Evolutionary conservation across 2,797 vertebrate genomes (phyloP), one percentile per base, ranked within the genome.

Genomic region (Brotula barbata): DNA sequence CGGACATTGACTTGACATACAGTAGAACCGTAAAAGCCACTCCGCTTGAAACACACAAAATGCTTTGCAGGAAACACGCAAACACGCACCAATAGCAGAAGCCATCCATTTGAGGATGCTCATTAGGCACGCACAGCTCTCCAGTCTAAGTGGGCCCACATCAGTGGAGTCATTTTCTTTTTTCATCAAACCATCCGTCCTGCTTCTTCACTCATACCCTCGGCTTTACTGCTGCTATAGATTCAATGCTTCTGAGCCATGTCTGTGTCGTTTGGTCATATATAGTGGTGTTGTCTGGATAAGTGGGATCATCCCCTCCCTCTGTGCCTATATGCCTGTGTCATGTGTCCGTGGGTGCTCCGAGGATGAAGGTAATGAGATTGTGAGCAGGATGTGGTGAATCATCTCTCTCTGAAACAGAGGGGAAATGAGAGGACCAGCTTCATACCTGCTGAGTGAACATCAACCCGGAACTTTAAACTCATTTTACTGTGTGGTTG

Each of bases 331-430:
- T 70, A 47, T 23, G 46, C 53, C 50, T 45, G 17, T 41, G 58
- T 73, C 47, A 44, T 37, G n/a, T n/a, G n/a, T n/a, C n/a, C n/a
- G 41, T 61, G 56, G 53, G 71, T 73, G 68, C 72, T 80, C 67
- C 64, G 54, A 64, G 47, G 73, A 45, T 71, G 54, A 72, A 31
- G 13, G 13, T 80, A 82, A 87, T 85, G 53, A 78, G 77, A 90
- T 80, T 85, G 67, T 63, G 72, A 66, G 71, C 78, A 82, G 71
- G 82, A 83, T 82, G 75, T 52, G 61, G 76, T 63, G 88, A 81
- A 85, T 85, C 36, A 5, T 60, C 64, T 83, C 68, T 63, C 62
- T 50, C 51, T 75, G 48, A 45, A 67, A 70, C 56, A 68, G 43
- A 45, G 48, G 72, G 15, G n/a, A 54, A 48, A 28, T 25, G 36